These are phyloP conservation scores for Tetragonula clypearis DNA, from an alignment of 1,140 invertebrate species.

Conservation along the genomic window DNA sequence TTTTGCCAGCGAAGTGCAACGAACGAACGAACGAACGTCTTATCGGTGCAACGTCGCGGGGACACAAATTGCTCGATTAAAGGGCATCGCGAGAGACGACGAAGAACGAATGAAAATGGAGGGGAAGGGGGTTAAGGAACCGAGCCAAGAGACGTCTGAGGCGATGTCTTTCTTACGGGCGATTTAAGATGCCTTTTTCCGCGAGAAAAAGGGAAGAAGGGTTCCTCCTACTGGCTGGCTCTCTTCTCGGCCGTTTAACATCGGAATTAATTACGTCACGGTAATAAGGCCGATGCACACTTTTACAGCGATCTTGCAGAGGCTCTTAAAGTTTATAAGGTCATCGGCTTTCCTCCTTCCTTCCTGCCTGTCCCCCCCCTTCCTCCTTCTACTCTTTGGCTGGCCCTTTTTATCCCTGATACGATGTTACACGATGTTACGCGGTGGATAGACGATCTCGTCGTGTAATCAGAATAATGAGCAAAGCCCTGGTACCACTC, in stretches of 20 bases:
- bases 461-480: conserved; percentile 55
- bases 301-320: conserved; percentile 18
- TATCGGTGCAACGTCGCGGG: conserved; percentile 6
- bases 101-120: not conserved
- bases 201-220: not conserved
- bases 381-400: no score
- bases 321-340: conserved; percentile 39
- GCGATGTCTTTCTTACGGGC: conserved; percentile 20
- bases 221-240: not conserved
- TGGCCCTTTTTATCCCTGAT: conserved; percentile 13
- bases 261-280: conserved; percentile 49
- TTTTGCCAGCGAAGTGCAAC: not conserved
- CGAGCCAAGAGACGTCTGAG: not conserved
- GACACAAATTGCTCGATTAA: conserved; percentile 25
- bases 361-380: no score
- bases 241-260: conserved; percentile 23
- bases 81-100: not conserved
- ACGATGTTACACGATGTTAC: conserved; percentile 43
- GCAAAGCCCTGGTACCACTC: conserved; percentile 16
- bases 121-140: not conserved
- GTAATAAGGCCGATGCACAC: conserved; percentile 47
- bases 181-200: conserved; percentile 22
- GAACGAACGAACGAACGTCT: conserved; percentile 5
- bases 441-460: conserved; percentile 26
- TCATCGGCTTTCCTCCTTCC: conserved; percentile 18